Evolutionary conservation across 2,797 vertebrate genomes (phyloP), one percentile per base, ranked within the genome.

Genomic region (Limnodromus scolopaceus): DNA sequence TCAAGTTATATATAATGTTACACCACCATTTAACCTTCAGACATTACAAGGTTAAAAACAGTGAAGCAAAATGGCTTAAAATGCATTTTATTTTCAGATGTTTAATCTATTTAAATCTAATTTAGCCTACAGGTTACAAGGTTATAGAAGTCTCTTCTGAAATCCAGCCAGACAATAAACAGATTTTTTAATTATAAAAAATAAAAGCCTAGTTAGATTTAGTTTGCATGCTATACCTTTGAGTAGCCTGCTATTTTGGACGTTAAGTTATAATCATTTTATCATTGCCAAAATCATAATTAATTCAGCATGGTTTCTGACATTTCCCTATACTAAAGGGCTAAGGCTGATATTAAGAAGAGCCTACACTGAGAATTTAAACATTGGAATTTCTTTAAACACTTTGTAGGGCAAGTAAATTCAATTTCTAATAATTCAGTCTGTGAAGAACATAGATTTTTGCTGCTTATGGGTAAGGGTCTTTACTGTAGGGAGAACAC

Each of bases 81-180:
- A 91, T 16, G 36, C 34, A 81, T 88, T 88, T 83, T 87, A 51
- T 89, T 92, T 84, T 90, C 68, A 72, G 54, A 69, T 46, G 34
- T 55, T 91, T 92, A 66, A 90, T 82, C 84, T 94, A 76, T 69
- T 87, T 65, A 84, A 95, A 92, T 91, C 51, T 51, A 92, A 91
- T 84, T 81, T 92, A 86, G 68, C 74, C 80, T 78, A 84, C n/a
- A 45, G 36, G 58, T 91, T 94, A 93, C 58, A 79, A 79, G 46
- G 87, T 82, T 89, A 91, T 36, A 79, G 43, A 71, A 92, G 24
- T 64, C 30, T 85, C 61, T 87, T 82, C 77, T 82, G 88, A 95
- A 93, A 88, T 76, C 14, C 43, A 72, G 70, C n/a, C 77, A 92
- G 63, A 84, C 55, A 82, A 94, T 79, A 88, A 93, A 83, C 54